phyloP scores from a whole-genome alignment of 1,140 invertebrate species.

The Nasonia vitripennis region DNA sequence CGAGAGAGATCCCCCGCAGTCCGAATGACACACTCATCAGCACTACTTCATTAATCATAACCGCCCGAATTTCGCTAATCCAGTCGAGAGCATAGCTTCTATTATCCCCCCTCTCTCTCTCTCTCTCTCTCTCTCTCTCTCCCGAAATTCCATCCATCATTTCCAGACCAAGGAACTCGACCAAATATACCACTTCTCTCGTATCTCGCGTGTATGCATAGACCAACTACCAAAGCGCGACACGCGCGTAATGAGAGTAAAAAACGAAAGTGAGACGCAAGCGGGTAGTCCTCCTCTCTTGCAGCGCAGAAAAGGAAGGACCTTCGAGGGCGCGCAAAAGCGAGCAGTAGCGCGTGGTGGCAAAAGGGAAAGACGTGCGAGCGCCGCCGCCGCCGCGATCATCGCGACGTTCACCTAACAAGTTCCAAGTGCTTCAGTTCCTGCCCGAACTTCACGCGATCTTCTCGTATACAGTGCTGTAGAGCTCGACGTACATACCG shows the following conservation, averaged over 20 bases:
- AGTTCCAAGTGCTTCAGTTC: conserved; percentile 66
- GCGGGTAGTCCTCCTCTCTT: neutral
- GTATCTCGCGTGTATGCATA: neutral
- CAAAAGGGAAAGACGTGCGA: conserved; percentile 21
- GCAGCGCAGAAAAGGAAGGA: conserved; percentile 13
- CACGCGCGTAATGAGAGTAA: neutral
- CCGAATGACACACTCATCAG: too few species aligned
- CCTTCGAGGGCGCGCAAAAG: conserved; percentile 19
- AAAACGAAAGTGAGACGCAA: neutral
- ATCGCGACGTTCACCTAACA: conserved; percentile 66
- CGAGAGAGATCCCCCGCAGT: too few species aligned
- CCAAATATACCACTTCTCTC: neutral
- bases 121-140: too few species aligned
- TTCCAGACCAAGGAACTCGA: neutral
- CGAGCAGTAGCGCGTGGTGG: neutral
- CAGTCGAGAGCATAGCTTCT: neutral
- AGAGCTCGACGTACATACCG: neutral
- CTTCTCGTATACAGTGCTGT: neutral
- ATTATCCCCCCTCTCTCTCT: too few species aligned
- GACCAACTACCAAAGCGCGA: neutral
- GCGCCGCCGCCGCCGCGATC: conserved; percentile 4
- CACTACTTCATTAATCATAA: neutral
- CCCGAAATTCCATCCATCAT: neutral
- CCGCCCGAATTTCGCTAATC: neutral
- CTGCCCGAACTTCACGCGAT: conserved; percentile 47